phyloP scores from a whole-genome alignment of 2,888 invertebrate genomes.

The Steromphala cineraria region DNA sequence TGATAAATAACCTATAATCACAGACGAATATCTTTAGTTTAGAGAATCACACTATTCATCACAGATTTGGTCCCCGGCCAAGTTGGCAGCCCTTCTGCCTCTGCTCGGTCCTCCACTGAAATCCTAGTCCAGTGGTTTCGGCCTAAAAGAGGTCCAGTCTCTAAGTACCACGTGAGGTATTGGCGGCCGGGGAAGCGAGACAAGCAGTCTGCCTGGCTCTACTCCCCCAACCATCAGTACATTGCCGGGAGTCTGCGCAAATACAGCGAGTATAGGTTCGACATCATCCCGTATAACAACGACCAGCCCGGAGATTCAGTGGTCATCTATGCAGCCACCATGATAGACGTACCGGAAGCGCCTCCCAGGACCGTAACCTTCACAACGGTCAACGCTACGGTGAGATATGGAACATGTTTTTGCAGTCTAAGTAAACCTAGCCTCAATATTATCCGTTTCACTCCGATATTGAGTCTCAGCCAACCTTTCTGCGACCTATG shows the following conservation, averaged over 20 bases:
- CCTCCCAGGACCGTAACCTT: slow-evolving; percentile 49
- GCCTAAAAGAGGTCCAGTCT: slow-evolving; percentile 39
- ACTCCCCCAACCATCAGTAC: slow-evolving; percentile 29
- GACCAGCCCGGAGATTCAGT: slow-evolving; percentile 48
- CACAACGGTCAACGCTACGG: slow-evolving; percentile 7
- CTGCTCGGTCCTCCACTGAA: slow-evolving; percentile 43
- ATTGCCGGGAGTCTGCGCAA: slow-evolving; percentile 42
- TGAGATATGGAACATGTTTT: too few species aligned
- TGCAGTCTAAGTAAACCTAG: too few species aligned
- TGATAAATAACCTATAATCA: too few species aligned
- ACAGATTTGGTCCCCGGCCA: slow-evolving; percentile 44
- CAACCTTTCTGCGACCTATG: too few species aligned
- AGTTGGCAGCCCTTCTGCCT: slow-evolving; percentile 35
- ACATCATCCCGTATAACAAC: slow-evolving; percentile 55
- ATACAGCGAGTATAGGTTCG: slow-evolving; percentile 50
- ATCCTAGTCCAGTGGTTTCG: slow-evolving; percentile 46
- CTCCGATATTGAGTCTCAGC: too few species aligned
- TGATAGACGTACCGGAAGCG: slow-evolving; percentile 45
- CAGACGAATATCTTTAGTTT: too few species aligned
- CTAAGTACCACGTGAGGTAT: slow-evolving; percentile 39
- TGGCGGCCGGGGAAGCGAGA: slow-evolving; percentile 41
- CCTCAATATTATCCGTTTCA: too few species aligned
- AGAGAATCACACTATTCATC: too few species aligned
- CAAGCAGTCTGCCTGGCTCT: slow-evolving; percentile 39
- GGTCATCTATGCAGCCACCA: slow-evolving; percentile 49